These are phyloP conservation scores for Microdon myrmicae DNA, from an alignment of 2,888 invertebrate species.

Conservation along the genomic window DNA sequence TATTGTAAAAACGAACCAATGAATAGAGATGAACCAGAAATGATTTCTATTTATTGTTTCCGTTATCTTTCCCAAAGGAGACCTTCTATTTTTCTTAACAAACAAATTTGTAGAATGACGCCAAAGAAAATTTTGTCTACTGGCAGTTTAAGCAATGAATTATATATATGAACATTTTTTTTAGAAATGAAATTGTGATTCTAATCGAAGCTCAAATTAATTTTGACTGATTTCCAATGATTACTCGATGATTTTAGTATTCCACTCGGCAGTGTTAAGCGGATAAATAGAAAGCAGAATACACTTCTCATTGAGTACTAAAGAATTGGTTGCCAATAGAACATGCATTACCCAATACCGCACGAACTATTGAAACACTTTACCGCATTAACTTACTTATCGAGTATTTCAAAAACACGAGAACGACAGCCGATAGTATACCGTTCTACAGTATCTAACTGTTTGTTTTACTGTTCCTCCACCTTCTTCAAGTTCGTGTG, in stretches of 20 bases:
- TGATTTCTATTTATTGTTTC: not conserved
- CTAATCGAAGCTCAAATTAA: not conserved
- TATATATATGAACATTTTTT: conserved; percentile 4
- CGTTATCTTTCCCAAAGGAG: conserved; percentile 2
- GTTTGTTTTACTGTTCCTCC: not conserved
- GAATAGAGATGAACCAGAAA: conserved; percentile 8
- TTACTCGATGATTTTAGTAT: too few species aligned
- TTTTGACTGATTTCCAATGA: not conserved
- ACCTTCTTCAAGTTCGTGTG: conserved; percentile 21
- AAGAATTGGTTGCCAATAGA: too few species aligned
- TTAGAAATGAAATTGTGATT: conserved; percentile 7
- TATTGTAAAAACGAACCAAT: too few species aligned
- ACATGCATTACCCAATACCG: too few species aligned
- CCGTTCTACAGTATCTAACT: too few species aligned
- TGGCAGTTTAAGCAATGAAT: conserved; percentile 33
- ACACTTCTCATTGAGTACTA: too few species aligned
- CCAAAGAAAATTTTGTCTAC: conserved; percentile 26
- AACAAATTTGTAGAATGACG: conserved; percentile 34
- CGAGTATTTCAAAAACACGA: too few species aligned
- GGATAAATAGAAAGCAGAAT: too few species aligned
- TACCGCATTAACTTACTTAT: too few species aligned
- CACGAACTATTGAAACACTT: too few species aligned
- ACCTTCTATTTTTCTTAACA: conserved; percentile 26
- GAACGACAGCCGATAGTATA: too few species aligned
- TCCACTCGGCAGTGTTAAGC: too few species aligned